Base-by-base conservation (phyloP, 2,888 invertebrate species). In the Hydrotaea cyrtoneurina region DNA sequence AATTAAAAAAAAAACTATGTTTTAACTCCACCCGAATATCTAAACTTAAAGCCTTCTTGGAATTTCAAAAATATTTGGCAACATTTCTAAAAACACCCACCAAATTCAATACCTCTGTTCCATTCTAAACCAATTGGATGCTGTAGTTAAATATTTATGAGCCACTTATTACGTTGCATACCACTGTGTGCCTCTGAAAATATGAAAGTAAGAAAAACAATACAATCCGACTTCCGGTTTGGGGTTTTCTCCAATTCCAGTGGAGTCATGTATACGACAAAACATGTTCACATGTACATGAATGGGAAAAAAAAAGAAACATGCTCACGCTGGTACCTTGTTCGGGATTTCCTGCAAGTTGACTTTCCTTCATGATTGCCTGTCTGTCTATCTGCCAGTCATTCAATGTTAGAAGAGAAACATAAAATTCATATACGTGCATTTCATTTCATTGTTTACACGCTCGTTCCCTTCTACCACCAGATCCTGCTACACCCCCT, bases 361-460 rank as follows among this genome's bases (percentile, higher is more conserved):
- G 43, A 43, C 43, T 43, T 7, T 3, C 15, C 43, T 43, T 11
- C 15, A 15, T 43, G 43, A 43, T 43, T 10, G 43, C 5, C 43
- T 43, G 43, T 31, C 43, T 43, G 3, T 43, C 43, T 57, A 23
- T 19, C 57, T 57, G 21, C 5, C 57, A 23, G 19, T 23, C 57
- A 21, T 1, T 57, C 53, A 53, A 19, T 15, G 53, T 57, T 17
- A 21, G 8, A 19, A 21, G 21, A 4, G 1, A 57, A 19, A 57
- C 11, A 57, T 23, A 57, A 57, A 57, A 57, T 11, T 57, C 2
- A 11, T 21, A 7, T 57, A 57, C 57, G 23, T 57, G 57, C 57
- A 57, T 57, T 57, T 19, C 57, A 23, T 57, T 53, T 57, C 13
- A 57, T 57, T 57, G 57, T 57, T 57, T 57, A 21, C 23, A 21